Evolutionary conservation across 2,797 vertebrate species (phyloP), one percentile per base, ranked within the genome.

Genomic region (Acanthornis magna): DNA sequence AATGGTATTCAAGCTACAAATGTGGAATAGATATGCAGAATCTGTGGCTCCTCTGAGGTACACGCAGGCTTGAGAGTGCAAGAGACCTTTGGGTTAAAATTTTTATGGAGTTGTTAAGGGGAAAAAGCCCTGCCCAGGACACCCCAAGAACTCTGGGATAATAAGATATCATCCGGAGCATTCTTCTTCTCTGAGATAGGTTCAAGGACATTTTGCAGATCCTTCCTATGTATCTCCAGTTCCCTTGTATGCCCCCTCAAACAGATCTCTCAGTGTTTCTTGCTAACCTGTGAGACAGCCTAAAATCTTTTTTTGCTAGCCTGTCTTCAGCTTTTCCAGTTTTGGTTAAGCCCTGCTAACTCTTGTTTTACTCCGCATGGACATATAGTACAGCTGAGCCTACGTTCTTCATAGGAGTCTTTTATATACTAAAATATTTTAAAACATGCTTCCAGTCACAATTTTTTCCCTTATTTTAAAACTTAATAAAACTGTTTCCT

Each of bases 381-480:
- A 42, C 54, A 74, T 43, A 38, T 5, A 48, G 22, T 65, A 50
- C 13, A 65, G 26, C 10, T 61, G 53, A 85, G 21, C 8, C 16
- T 73, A 47, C 10, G 7, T 11, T 27, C 17, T 63, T 74, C 26
- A 16, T 3, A 47, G 7, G 3, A 40, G 10, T 15, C 7, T 61
- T 83, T 58, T 43, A 53, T 42, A 13, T 42, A 60, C 16, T 45
- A 61, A 20, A 85, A 51, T 63, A 68, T 16, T 77, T 7, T 32
- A 22, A 74, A 63, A 61, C 3, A 21, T 38, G 5, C 5, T 79
- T 7, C 7, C 8, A 68, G 13, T 26, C 19, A 63, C 0, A 0
- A 3, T 11, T 40, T 19, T 38, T 43, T 27, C 1, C 1, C 1
- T 11, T 61, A 82, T 78, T 43, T n/a, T 19, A 43, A 32, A 13